Conservation (phyloP, 2,113 vertebrate species). For the Butorides virescens region DNA sequence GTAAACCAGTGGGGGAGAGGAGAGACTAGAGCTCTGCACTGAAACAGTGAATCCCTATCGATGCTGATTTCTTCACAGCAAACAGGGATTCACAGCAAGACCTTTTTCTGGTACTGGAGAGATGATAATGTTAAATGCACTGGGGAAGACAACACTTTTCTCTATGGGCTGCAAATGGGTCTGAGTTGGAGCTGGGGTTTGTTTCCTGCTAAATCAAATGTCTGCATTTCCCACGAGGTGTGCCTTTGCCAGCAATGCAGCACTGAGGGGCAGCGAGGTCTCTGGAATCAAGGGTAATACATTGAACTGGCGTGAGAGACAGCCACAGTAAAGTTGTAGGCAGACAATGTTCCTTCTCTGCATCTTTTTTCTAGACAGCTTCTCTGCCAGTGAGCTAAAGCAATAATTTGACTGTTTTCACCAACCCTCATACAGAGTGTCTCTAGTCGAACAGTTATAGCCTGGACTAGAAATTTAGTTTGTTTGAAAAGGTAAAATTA, state of each 20-base stretch:
- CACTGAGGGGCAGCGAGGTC: fast-evolving
- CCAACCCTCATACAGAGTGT: not conserved
- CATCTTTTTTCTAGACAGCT: not conserved
- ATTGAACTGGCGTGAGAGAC: fast-evolving
- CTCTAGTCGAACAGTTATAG: not conserved
- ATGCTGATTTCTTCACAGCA: not conserved
- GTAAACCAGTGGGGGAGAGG: not conserved
- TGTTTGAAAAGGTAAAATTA: not conserved
- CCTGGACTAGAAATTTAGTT: not conserved
- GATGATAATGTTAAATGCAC: not conserved
- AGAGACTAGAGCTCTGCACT: not conserved
- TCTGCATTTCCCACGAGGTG: not conserved
- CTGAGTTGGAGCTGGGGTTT: not conserved
- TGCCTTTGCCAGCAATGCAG: not conserved
- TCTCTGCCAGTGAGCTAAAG: not conserved
- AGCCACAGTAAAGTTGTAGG: not conserved
- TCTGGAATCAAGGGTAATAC: not conserved
- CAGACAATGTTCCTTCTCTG: not conserved
- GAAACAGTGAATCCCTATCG: not conserved
- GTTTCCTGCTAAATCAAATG: not conserved
- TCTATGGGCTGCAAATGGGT: not conserved
- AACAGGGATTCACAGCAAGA: not conserved
- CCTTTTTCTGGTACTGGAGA: not conserved
- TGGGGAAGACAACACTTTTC: not conserved
- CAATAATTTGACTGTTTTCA: not conserved